Evolutionary conservation across 2,113 vertebrate species (phyloP), one percentile per base, ranked within the genome.

Genomic region (Lipophrys pholis): DNA sequence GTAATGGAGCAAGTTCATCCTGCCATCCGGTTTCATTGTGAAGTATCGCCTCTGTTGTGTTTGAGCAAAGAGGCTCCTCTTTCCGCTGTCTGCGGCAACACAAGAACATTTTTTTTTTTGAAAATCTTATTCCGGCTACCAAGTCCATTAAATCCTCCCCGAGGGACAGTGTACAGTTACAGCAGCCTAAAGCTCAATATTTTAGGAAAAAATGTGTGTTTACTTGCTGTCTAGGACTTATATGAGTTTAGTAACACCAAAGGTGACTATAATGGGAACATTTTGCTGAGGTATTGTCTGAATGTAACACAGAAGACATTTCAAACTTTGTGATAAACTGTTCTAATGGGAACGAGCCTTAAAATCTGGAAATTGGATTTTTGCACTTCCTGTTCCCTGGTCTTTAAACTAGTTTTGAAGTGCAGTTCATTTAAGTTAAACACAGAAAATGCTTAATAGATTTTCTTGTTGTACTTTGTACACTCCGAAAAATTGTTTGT

Each of bases 1-100:
- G 85, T 76, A 72, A 62, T 49, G 62, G 56, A 81, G 42, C 49
- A 66, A 41, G 35, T 57, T 58, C n/a, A 74, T 69, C 42, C 58
- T 16, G 6, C 15, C 54, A 5, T 61, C 48, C 17, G 63, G 49
- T 49, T 30, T 6, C 40, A 49, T 11, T 10, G n/a, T 63, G 21
- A 68, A 36, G 16, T 50, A 70, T 66, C 46, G 30, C 40, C 30
- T 60, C 35, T 51, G 12, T 15, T 30, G 5, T 55, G 5, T 60
- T 52, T 7, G 17, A 76, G 6, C 49, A 42, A 69, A 70, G 30
- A 65, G 38, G 40, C 6, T 39, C 10, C 17, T 57, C 45, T 36
- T 8, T 6, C 11, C 45, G 36, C 42, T 51, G 67, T 60, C 76
- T 66, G 11, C 16, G 15, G 11, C 16, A 46, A 17, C 11, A 54